Base-by-base conservation (phyloP, 1,140 invertebrate genomes). In the Trichonephila clavata region DNA sequence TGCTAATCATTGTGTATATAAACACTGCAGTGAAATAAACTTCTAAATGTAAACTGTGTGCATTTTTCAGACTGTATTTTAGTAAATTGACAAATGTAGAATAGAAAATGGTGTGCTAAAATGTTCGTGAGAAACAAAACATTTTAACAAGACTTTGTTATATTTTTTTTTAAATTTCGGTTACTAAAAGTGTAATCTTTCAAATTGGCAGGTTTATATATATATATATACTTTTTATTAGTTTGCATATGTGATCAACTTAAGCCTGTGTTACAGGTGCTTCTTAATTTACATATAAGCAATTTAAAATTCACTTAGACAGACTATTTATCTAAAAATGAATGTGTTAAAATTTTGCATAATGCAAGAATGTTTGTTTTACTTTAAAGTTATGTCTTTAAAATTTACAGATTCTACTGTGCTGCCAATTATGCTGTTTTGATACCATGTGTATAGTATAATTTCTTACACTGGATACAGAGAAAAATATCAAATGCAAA, bases 1-100 rank as follows among this genome's bases (percentile, higher is more conserved):
- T 86, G 81, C 90, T 86, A 68, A 92, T 92, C 80, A 92, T 86
- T 92, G 60, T 92, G 90, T 92, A 92, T 16, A 92, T 92, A 92
- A 86, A 92, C 63, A 92, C 81, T 68, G 90, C 80, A 92, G 77
- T 86, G 68, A 92, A 92, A 86, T 88, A 88, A 68, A 88, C 43
- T 57, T 92, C 90, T 92, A 43, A 86, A 86, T 92, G 81, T 92
- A 65, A 91, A 83, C 24, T 77, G 27, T 77, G 27, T 77, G 71
- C 71, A 77, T 77, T 77, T 77, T 77, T 77, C 71, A 77, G 71
- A 77, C 32, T 39, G 71, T 77, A 77, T 77, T 77, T 77, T 77
- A 77, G 71, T 77, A 77, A 77, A 27, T 14, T 77, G 18, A 32
- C 27, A 77, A 77, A 39, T 8, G 27, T 32, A 32, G 27, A 77